Conservation (phyloP, 2,888 invertebrate species). For the Acrobeloides nanus region DNA sequence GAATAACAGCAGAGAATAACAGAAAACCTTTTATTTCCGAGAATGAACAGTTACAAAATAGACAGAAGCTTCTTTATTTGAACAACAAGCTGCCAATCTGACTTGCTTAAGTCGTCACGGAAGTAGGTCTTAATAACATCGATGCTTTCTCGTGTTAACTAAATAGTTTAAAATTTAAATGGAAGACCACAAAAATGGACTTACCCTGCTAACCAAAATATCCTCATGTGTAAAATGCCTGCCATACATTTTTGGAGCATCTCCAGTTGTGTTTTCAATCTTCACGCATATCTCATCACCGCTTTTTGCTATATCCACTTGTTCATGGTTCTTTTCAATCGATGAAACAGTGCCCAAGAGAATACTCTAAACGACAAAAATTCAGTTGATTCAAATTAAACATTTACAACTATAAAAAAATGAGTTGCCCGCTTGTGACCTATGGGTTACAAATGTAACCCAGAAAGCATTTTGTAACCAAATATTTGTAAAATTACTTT, state of each 20-base stretch:
- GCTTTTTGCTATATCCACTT: slow-evolving; percentile 83
- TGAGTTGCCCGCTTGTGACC: background rate
- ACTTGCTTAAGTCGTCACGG: slow-evolving; percentile 88
- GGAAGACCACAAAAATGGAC: slow-evolving; percentile 4
- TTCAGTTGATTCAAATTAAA: too few species aligned
- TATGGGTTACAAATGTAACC: too few species aligned
- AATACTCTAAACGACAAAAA: slow-evolving; percentile 84
- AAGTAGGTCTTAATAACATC: slow-evolving; percentile 99
- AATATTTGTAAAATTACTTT: too few species aligned
- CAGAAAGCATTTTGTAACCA: too few species aligned
- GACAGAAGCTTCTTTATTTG: slow-evolving; percentile 94
- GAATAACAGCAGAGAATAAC: too few species aligned
- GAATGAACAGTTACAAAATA: slow-evolving; percentile 66
- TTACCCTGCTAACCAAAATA: slow-evolving; percentile 74
- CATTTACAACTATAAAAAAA: too few species aligned
- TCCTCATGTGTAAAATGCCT: slow-evolving; percentile 95
- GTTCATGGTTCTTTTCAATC: slow-evolving; percentile 89
- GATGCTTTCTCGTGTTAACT: slow-evolving; percentile 94
- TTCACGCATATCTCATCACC: slow-evolving; percentile 74
- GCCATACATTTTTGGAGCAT: slow-evolving; percentile 95
- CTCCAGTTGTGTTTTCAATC: slow-evolving; percentile 93
- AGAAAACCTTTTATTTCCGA: too few species aligned
- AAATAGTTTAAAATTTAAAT: slow-evolving; percentile 55
- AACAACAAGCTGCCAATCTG: slow-evolving; percentile 96
- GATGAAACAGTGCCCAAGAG: slow-evolving; percentile 88